A percentile compares a stretch with the other conserved stretches of the same genome.
Conservation (phyloP, 2,888 invertebrate genomes). For the Laspeyria flexula region DNA sequence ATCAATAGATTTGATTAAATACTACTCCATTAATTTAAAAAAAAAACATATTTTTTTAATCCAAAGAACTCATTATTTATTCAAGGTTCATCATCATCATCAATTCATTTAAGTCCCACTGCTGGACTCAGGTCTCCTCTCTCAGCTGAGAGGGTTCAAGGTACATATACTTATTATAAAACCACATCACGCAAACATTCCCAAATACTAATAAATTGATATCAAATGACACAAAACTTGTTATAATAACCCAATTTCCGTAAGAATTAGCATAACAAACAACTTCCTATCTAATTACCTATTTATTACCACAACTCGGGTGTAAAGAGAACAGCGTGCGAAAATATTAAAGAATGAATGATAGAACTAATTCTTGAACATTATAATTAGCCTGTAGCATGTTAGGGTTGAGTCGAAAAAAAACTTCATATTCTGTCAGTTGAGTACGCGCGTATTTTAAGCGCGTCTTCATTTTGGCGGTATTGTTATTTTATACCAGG, state of each 20-base stretch:
- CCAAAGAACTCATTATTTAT: too few relatives aligned
- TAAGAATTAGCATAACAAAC: conserved; percentile 48
- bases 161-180: too few relatives aligned
- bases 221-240: conserved; percentile 38
- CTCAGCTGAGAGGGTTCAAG: too few relatives aligned
- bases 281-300: conserved; percentile 64
- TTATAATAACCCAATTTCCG: conserved; percentile 32
- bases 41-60: too few relatives aligned
- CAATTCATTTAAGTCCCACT: too few relatives aligned
- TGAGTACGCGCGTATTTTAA: conserved; percentile 50
- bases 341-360: conserved; percentile 50
- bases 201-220: conserved; percentile 24
- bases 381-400: conserved; percentile 74
- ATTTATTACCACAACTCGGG: conserved; percentile 64
- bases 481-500: conserved; percentile 23
- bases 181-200: conserved; percentile 6
- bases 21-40: too few relatives aligned
- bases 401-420: conserved; percentile 48
- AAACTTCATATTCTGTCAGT: conserved; percentile 36
- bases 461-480: conserved; percentile 44
- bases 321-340: conserved; percentile 71
- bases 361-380: conserved; percentile 63
- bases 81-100: too few relatives aligned
- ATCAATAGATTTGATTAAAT: too few relatives aligned
- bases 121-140: too few relatives aligned